Evolutionary conservation across 2,797 vertebrate genomes (phyloP).

Genomic region (Alosa sapidissima): DNA sequence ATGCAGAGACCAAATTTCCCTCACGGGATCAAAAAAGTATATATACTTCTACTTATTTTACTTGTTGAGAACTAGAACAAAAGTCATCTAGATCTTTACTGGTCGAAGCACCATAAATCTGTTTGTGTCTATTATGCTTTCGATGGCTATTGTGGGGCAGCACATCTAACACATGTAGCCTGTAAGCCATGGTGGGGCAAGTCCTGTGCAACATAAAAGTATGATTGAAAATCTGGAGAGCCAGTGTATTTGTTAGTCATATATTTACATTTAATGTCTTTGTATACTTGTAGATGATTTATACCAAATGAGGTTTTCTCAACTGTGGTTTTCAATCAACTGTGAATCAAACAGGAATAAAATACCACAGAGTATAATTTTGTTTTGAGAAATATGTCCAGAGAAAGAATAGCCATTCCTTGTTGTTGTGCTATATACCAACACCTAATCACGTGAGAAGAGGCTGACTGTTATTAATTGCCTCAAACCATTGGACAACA

Average conservation of each 20-base stretch:
- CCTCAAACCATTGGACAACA: not conserved
- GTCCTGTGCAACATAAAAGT: not conserved
- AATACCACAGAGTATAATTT: not conserved
- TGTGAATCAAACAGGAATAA: not conserved
- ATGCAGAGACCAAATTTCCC: too few species aligned
- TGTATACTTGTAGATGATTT: not conserved
- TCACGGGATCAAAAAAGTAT: too few species aligned
- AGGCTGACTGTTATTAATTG: not conserved
- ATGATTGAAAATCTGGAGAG: not conserved
- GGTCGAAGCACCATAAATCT: not conserved
- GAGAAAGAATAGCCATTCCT: not conserved
- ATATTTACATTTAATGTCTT: not conserved
- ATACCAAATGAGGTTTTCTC: not conserved
- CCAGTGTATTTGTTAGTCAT: not conserved
- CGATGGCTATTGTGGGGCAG: not conserved
- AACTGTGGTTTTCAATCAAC: not conserved
- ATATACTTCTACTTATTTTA: too few species aligned
- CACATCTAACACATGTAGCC: too few species aligned
- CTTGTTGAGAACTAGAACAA: not conserved
- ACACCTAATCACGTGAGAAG: not conserved
- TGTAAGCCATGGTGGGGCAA: not conserved
- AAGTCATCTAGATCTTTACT: not conserved
- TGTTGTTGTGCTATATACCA: not conserved
- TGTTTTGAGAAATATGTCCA: not conserved
- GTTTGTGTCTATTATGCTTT: not conserved